Evolutionary conservation across 2,888 invertebrate genomes (phyloP), one percentile per base, ranked within the genome.

Genomic region (Melanostoma mellinum): DNA sequence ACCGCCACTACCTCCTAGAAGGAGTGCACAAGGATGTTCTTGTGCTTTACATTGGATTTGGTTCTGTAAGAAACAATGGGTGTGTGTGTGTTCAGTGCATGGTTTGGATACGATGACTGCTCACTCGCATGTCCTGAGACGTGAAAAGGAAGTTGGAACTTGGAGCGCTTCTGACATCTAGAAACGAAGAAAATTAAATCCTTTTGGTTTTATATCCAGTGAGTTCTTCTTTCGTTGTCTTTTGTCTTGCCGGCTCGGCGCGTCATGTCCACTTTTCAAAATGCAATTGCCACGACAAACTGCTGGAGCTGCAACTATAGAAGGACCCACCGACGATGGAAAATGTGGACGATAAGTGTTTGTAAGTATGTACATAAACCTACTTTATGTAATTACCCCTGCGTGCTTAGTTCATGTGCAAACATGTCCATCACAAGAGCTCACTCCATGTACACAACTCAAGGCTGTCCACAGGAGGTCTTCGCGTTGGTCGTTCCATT

Each of bases 41-140:
- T 42, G 30, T 58, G 56, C 65, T 71, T 58, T 60, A 55, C 48
- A 42, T 63, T 55, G 46, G 58, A 30, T 55, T 42, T n/a, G 52
- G 42, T 35, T n/a, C n/a, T 56, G n/a, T 36, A 40, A 10, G 33
- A 5, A 10, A 61, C 33, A 53, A 56, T 36, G 44, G 60, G 46
- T 40, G 46, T 38, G 44, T 8, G 33, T 58, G 35, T 65, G 63
- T 46, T 10, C 20, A 33, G 20, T 58, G 38, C 71, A 36, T 53
- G 30, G 63, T 67, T 77, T 58, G 73, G 69, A 56, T 32, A 61
- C 52, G 65, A 63, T 74, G 78, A 74, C 69, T 69, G 69, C 53
- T 74, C 71, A 61, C 79, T 84, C 79, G 84, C 84, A 84, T 84
- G 65, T 84, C 58, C 65, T 75, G 79, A 63, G 63, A 73, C 71